Evolutionary conservation across 92 coral and sea anemone species (phyloP), one percentile per base, ranked within the genome.

Genomic region (Porites divaricata): DNA sequence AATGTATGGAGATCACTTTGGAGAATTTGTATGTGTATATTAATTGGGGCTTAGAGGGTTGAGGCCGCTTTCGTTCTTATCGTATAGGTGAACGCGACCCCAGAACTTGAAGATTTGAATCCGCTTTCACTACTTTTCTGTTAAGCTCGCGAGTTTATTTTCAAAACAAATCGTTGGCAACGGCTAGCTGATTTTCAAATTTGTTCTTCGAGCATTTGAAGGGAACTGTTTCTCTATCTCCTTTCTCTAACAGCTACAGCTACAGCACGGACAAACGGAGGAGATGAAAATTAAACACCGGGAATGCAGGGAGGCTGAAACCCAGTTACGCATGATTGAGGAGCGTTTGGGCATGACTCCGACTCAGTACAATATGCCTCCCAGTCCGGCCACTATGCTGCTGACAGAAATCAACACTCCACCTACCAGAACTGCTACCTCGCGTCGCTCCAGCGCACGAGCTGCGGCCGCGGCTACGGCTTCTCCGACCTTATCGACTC

Each of bases 321-420:
- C 91, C 48, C 98, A 96, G 79, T 82, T 96, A 59, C 99, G 99
- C 59, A 78, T 91, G 92, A 94, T 96, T 13, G 99, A 96, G 77
- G 95, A 96, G 86, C 94, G 94, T 63, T 95, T 96, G 25, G 99
- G 99, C 16, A 96, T 96, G 99, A 96, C 99, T 0, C 99, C 99
- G 13, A 95, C 97, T 28, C 95, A 94, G 77, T 96, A 96, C 86
- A 97, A 96, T 89, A 96, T 96, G 99, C 99, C 99, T 0, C 98
- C 99, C 57, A 94, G 98, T 71, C 99, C 99, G 23, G 99, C 98
- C 54, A 94, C 99, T 45, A 96, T 96, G 99, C 64, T 96, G 65
- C 94, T 94, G 74, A 93, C 98, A 49, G 98, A 93, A 69, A 93
- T 95, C 68, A 92, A 76, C 68, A 89, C 92, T 12, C 97, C 98